phyloP scores from a whole-genome alignment of 2,113 vertebrate genomes.

The Morphnarchus princeps region DNA sequence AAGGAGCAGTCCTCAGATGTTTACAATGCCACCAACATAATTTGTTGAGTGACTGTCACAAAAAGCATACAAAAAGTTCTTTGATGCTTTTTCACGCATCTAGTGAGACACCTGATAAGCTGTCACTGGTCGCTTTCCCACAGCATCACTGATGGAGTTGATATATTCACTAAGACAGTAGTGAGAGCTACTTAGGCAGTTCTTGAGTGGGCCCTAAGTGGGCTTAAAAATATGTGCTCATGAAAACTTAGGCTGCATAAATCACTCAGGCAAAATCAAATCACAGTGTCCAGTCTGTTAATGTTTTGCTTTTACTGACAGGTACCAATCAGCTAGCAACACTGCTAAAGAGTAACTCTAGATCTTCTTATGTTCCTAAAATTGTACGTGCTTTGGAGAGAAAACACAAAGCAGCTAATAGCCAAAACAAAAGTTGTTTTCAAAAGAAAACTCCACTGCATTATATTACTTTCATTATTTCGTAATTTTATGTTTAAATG shows the following conservation, averaged over 20 bases:
- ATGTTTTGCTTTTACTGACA: neutral
- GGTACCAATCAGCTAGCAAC: neutral
- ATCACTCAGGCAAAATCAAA: neutral
- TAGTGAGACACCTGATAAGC: neutral
- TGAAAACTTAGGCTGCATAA: neutral
- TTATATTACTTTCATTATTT: neutral
- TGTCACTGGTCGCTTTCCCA: neutral
- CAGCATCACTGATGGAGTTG: neutral
- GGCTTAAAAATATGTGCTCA: neutral
- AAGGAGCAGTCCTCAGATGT: neutral
- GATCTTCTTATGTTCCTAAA: neutral
- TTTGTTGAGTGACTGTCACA: neutral
- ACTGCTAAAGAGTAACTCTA: neutral
- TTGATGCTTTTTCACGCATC: neutral
- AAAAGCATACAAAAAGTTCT: neutral
- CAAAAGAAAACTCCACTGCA: neutral
- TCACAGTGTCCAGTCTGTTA: neutral
- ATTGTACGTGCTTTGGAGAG: neutral
- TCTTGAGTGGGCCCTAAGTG: neutral
- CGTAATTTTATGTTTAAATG: slow-evolving; percentile 23
- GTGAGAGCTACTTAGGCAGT: neutral
- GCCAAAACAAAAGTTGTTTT: neutral
- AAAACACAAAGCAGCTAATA: neutral
- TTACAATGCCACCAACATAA: neutral
- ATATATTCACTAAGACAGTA: neutral